Percentiles rank a stretch among this genome's conserved stretches.
These are phyloP conservation scores for Rhopilema esculentum DNA, from an alignment of 30 jellyfish, hydroid and myxozoan genomes.

Conservation along the genomic window DNA sequence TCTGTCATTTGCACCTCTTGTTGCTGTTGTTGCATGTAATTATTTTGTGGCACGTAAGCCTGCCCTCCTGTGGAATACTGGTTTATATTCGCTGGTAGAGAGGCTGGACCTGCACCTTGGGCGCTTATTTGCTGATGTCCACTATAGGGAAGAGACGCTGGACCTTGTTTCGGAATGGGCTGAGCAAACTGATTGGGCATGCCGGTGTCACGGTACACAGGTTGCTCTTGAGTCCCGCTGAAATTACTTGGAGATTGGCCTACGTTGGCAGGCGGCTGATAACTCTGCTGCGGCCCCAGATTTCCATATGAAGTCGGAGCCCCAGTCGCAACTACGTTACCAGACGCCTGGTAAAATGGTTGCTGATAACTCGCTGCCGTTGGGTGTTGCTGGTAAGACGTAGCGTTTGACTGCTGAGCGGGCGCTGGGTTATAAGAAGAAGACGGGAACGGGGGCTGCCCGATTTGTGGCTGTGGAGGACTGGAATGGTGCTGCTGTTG, in stretches of 20 bases:
- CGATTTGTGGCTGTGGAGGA: constrained; percentile 6
- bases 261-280: constrained; percentile 34
- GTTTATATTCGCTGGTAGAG: constrained; percentile 63
- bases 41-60: constrained; percentile 8
- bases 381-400: constrained; percentile 23
- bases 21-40: constrained; percentile 49
- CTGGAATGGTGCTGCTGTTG: constrained; percentile 43
- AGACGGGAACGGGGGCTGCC: constrained; percentile 26
- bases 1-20: constrained; percentile 40
- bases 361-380: constrained; percentile 32
- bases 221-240: constrained; percentile 34
- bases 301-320: constrained; percentile 22
- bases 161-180: constrained; percentile 44
- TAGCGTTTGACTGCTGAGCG: constrained; percentile 28
- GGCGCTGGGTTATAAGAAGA: constrained; percentile 32
- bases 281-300: constrained; percentile 24
- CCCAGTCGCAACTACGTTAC: background rate
- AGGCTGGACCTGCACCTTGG: constrained; percentile 63
- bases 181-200: constrained; percentile 49
- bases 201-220: constrained; percentile 13
- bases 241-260: constrained; percentile 18
- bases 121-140: constrained; percentile 1
- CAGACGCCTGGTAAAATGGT: constrained; percentile 4
- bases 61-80: constrained; percentile 56
- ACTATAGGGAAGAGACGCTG: constrained; percentile 65